Evolutionary conservation across 30 jellyfish, hydroid and myxozoan genomes (phyloP), one percentile per base, ranked within the genome.

Genomic region (Mastigias papua): DNA sequence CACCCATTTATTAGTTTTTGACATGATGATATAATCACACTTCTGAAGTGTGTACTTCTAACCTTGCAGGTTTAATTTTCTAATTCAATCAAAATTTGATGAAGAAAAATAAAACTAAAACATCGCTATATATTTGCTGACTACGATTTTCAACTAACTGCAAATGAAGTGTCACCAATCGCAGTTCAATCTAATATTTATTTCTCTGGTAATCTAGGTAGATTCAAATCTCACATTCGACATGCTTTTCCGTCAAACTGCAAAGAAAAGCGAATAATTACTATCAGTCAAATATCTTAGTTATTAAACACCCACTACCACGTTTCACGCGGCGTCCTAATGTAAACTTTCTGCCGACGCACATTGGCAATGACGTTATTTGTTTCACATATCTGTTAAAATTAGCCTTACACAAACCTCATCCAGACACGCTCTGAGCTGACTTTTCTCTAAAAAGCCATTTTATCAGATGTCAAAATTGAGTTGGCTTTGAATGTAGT

Each of bases 291-390:
- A 33, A 34, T 48, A 25, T 17, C 17, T 49, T 34, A 8, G 62
- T 31, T 54, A 65, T 37, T 63, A 77, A 62, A 27, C 65, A 62
- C 30, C 30, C 48, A 26, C 17, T 10, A 25, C 88, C 88, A 77
- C 74, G 88, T 78, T 34, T 61, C 22, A 25, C 74, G 19, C 75
- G 88, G 88, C 88, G 88, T 54, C 88, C 7, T 22, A 20, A 77
- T 27, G 63, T 58, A 77, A 77, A 77, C 76, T 29, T 13, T 16
- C 64, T 23, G 61, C 66, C 54, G 71, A 77, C 88, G 25, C 23
- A 21, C 27, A 25, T 54, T 54, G 67, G 25, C 67, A 54, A 25
- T 54, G 67, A 54, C 67, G 25, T 54, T 42, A 25, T 54, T 54
- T 54, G 67, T 54, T 5, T 54, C 67, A 54, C 25, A 54, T 21